Evolutionary conservation across 2,888 invertebrate species (phyloP), one percentile per base, ranked within the genome.

Genomic region (Biston stratarius): DNA sequence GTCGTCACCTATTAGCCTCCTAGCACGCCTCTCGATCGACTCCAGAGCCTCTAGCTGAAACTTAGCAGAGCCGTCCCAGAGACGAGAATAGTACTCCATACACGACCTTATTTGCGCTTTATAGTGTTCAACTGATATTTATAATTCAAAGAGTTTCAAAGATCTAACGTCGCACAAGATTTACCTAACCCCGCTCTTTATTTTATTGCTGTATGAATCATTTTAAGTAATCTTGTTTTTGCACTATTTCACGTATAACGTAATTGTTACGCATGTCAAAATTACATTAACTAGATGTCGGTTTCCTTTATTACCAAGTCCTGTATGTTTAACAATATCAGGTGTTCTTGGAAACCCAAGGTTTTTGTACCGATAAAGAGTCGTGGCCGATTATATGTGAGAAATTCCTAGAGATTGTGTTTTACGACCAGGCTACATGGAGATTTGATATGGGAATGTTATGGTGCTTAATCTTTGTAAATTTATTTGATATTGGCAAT

Each of bases 281-380:
- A 64, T 57, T 40, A 67, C 67, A 69, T 72, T 67, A 71, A 65
- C 64, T 48, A 40, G 47, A 64, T 71, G 72, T 51, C 69, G 71
- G 74, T 68, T 71, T 71, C 62, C 72, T 74, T 69, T 74, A 72
- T 69, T 59, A 58, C 70, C 66, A 61, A 65, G 66, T 73, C 65
- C 52, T 71, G 64, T 74, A 58, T 71, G 69, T 61, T 71, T 65
- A 65, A 68, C 55, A 61, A 63, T 48, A 64, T 72, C 66, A 70
- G 60, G 51, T 64, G 69, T 71, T 74, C 71, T 58, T 38, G 66
- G 66, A 66, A 71, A 67, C 66, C 62, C 69, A 72, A 71, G 74
- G 74, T 72, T 71, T 61, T 74, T 69, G 57, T 51, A 47, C 49
- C 62, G 48, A 58, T 72, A 70, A 70, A 60, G 51, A 51, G 56